Base-by-base conservation (phyloP, 2,888 invertebrate species). In the Nebria brevicollis region DNA sequence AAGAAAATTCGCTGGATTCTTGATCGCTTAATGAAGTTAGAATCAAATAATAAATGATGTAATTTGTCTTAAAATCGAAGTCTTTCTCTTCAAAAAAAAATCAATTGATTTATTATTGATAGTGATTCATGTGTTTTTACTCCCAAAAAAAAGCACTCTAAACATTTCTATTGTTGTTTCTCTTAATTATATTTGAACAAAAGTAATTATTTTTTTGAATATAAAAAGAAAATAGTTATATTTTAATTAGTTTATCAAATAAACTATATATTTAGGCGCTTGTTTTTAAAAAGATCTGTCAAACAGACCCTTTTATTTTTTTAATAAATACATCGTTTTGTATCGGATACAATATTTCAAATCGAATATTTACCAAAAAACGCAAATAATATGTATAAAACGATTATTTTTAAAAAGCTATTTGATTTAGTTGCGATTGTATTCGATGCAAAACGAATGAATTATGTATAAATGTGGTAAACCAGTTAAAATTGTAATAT, bases 111-210 rank as follows among this genome's bases (percentile, higher is more conserved):
- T 54, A 54, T 54, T 54, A 54, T 8, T 7, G 54, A 54, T 54
- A 54, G 25, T 72, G 41, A 26, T 72, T 68, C 43, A 42, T 76
- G 34, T 43, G 42, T 25, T 70, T 77, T 77, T 77, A 70, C 8
- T 25, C 26, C 26, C 7, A 68, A 68, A 68, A 66, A 66, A 68
- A 13, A 68, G 26, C 68, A 68, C 68, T 25, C 68, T 68, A 26
- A 68, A 68, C 20, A 68, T 26, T 68, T 68, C 34, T 34, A 34
- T 34, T 34, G 34, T 34, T 25, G 68, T 68, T 20, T 68, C 20
- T 68, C 26, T 68, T 68, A 25, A 26, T 68, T 68, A 68, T 68
- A 68, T 25, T 25, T 15, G 68, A 25, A 25, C 26, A 68, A 68
- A 68, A 11, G 8, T 68, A 68, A 68, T 68, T 25, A 25, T n/a